A percentile compares a stretch with the other conserved stretches of the same genome.
Conservation (phyloP, 2,888 invertebrate species). For the Callyntrura sp. region DNA sequence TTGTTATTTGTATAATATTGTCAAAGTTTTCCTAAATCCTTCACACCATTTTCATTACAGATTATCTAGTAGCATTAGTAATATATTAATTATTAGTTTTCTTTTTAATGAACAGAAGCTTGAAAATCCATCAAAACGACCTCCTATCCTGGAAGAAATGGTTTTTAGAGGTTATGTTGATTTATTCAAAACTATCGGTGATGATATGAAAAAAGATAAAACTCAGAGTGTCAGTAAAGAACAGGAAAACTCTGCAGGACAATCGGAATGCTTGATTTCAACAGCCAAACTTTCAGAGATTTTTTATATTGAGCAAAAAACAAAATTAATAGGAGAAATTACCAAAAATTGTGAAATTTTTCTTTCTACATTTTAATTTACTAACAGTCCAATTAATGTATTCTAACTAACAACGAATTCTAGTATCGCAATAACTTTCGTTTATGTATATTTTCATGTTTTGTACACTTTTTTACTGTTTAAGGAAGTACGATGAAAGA, state of each 20-base stretch:
- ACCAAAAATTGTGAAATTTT: conserved; percentile 48
- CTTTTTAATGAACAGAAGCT: conserved; percentile 53
- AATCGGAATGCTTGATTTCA: not conserved
- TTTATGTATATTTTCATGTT: no score
- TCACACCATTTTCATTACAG: no score
- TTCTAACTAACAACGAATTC: no score
- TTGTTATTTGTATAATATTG: no score
- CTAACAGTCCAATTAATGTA: no score
- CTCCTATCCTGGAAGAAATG: not conserved
- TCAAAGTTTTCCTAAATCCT: no score
- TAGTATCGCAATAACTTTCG: no score
- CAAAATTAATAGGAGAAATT: conserved; percentile 35
- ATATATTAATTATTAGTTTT: no score
- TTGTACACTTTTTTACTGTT: no score
- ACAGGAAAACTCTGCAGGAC: conserved; percentile 4
- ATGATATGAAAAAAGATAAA: conserved; percentile 52
- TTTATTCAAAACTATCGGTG: conserved; percentile 25
- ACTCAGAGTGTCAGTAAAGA: not conserved
- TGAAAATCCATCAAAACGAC: conserved; percentile 41
- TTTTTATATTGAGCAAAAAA: conserved; percentile 52
- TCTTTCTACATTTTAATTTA: conserved; percentile 29
- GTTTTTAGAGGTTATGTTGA: conserved; percentile 17
- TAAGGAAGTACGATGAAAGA: no score
- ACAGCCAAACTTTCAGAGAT: not conserved
- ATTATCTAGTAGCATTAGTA: no score